Evolutionary conservation across 30 jellyfish, hydroid and myxozoan species (phyloP), one percentile per base, ranked within the genome.

Genomic region (Aurelia coerulea): DNA sequence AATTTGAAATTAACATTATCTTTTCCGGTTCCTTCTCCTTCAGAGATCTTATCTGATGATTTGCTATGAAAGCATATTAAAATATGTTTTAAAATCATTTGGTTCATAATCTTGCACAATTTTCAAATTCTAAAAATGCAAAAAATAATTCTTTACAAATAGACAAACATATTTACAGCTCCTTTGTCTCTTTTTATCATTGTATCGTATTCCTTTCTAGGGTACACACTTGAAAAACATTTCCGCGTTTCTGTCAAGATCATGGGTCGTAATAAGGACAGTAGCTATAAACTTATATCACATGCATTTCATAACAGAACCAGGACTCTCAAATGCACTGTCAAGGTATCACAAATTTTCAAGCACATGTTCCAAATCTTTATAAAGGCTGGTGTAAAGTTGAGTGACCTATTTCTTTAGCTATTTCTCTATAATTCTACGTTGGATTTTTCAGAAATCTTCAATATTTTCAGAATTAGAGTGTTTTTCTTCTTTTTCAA

Each of bases 221-320:
- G 62, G 13, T 83, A 34, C 52, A 75, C 82, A 53, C 62, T 83
- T 37, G 79, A 83, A 60, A 83, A 76, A 52, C 79, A 83, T 31
- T 95, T 95, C 78, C 82, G 73, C 3, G 86, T 95, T 19, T 67
- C 92, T 16, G 97, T 85, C 3, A 72, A 80, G 65, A 78, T 89
- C 67, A 67, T 85, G 91, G 99, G 99, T n/a, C 92, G 97, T 10
- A 80, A 88, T 52, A 95, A 95, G 86, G 97, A 95, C 85, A 89
- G 97, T 78, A 95, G 99, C 62, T 90, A 95, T 77, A 82, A 88
- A 68, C 41, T 80, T 69, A 71, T 95, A 3, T 63, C 94, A 23
- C 89, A 85, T 68, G 29, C 91, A 15, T 64, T 64, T 62, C 96
- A 86, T 16, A 95, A 95, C 82, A 83, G 94, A 29, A 89, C 97